A percentile compares a stretch with the other conserved stretches of the same genome.
Conservation (phyloP, 2,888 invertebrate genomes). For the Plagodis pulveraria region DNA sequence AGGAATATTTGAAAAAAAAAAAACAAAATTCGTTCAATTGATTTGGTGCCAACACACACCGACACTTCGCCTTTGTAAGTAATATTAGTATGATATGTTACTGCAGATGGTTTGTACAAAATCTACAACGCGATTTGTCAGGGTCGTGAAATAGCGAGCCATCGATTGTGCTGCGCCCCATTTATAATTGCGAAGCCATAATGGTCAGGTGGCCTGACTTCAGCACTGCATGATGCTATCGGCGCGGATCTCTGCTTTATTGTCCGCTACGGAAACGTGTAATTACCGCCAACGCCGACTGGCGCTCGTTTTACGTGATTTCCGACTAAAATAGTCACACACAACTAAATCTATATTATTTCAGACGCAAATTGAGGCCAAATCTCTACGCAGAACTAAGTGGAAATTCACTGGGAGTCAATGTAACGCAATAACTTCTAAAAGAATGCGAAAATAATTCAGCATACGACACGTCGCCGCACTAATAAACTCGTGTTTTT, state of each 20-base stretch:
- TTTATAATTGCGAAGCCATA: conserved; percentile 47
- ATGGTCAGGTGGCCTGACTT: conserved; percentile 56
- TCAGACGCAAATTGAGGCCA: conserved; percentile 32
- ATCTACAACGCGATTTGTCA: conserved; percentile 9
- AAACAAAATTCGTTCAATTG: no score
- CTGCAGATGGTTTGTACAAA: not conserved
- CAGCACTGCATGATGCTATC: conserved; percentile 58
- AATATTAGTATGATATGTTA: not conserved
- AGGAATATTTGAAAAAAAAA: no score
- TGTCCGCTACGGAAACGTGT: conserved; percentile 62
- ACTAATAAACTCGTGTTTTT: conserved; percentile 70
- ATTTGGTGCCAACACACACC: no score
- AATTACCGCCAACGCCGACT: conserved; percentile 52
- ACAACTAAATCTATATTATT: conserved; percentile 32
- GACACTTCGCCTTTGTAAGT: no score
- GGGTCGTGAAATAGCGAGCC: conserved; percentile 20
- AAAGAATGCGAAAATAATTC: conserved; percentile 51
- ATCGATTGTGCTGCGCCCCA: conserved; percentile 29
- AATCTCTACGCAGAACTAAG: conserved; percentile 39
- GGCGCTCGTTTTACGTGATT: conserved; percentile 53
- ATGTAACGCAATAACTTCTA: conserved; percentile 31
- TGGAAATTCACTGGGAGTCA: conserved; percentile 46
- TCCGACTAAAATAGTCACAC: conserved; percentile 44
- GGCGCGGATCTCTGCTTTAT: conserved; percentile 62
- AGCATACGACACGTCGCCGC: conserved; percentile 57